Percentiles rank a stretch among this genome's conserved stretches.
These are phyloP conservation scores for Strix uralensis DNA, from an alignment of 2,113 vertebrate genomes.

Conservation along the genomic window DNA sequence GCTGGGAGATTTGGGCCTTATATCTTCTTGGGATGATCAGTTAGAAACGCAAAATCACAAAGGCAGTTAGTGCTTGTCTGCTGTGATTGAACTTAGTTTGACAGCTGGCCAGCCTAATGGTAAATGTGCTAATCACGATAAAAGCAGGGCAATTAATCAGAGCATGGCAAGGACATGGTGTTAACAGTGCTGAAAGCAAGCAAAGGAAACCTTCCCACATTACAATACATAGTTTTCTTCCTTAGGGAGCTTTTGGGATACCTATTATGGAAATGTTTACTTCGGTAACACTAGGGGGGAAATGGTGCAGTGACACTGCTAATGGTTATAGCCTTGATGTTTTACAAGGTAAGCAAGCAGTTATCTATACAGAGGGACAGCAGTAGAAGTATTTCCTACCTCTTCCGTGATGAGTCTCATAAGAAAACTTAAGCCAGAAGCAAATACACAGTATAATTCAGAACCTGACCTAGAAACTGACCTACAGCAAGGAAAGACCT, in stretches of 20 bases:
- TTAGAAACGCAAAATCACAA: neutral
- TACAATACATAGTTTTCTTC: neutral
- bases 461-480: neutral
- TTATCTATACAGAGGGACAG: neutral
- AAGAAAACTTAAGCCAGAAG: neutral
- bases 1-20: neutral
- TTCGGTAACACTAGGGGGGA: neutral
- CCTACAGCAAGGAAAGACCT: neutral
- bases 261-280: constrained; percentile 54
- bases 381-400: neutral
- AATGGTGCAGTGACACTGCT: neutral
- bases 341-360: neutral
- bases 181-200: neutral
- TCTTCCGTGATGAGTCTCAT: neutral
- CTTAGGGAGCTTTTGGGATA: neutral
- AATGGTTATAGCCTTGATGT: neutral
- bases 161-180: neutral
- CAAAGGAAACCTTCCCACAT: neutral
- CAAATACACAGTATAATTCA: neutral
- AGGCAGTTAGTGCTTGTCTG: neutral
- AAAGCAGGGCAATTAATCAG: constrained; percentile 28
- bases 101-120: neutral
- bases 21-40: neutral
- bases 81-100: neutral
- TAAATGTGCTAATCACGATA: constrained; percentile 1